These are phyloP conservation scores for Gavialis gangeticus DNA, from an alignment of 2,113 vertebrate species.

Conservation along the genomic window DNA sequence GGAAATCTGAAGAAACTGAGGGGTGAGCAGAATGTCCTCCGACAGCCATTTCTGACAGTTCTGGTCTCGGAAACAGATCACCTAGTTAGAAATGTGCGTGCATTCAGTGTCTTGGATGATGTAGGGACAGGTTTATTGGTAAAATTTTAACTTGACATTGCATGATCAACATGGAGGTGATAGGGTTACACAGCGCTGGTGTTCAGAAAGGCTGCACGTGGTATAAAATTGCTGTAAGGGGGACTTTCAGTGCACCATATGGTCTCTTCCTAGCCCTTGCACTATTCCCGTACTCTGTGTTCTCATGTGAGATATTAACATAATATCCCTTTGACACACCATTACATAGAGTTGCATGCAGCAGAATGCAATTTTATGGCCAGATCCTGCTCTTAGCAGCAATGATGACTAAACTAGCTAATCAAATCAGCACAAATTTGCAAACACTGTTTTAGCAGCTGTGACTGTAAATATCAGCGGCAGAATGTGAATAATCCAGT, in stretches of 20 bases:
- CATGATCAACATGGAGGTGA: not conserved
- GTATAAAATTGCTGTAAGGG: slow-evolving; percentile 57
- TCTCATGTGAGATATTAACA: slow-evolving; percentile 73
- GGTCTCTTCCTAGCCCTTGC: slow-evolving; percentile 55
- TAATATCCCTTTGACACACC: slow-evolving; percentile 63
- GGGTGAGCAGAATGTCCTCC: not conserved
- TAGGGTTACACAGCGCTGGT: slow-evolving; percentile 12
- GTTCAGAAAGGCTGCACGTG: not conserved
- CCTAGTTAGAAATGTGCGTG: fast-evolving
- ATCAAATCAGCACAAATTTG: slow-evolving; percentile 86
- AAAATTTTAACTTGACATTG: not conserved
- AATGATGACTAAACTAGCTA: slow-evolving; percentile 80
- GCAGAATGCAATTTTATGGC: slow-evolving; percentile 78
- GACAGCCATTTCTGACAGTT: no score
- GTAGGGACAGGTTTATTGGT: not conserved
- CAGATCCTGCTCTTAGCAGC: slow-evolving; percentile 69
- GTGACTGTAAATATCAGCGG: slow-evolving; percentile 75
- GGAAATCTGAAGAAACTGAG: not conserved
- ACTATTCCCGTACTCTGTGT: not conserved
- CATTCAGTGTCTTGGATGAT: fast-evolving
- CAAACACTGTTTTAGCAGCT: slow-evolving; percentile 81
- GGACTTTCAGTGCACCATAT: slow-evolving; percentile 55
- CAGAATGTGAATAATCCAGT: slow-evolving; percentile 69
- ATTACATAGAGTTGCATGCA: slow-evolving; percentile 71
- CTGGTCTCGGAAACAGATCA: not conserved